phyloP scores from a whole-genome alignment of 2,797 vertebrate genomes.

The Rhinogobio ventralis region DNA sequence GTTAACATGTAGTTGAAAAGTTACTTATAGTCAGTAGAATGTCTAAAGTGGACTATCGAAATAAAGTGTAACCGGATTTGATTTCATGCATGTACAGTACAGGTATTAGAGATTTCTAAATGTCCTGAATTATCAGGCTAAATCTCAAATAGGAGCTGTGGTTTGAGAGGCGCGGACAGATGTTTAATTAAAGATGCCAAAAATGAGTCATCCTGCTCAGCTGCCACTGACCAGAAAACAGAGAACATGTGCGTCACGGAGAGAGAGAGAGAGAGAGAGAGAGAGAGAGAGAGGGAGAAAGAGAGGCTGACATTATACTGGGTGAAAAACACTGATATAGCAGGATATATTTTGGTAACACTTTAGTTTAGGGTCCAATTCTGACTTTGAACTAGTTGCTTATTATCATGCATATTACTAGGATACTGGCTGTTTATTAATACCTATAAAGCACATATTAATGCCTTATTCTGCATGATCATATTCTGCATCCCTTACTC shows the following conservation, averaged over 20 bases:
- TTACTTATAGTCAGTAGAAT: not conserved
- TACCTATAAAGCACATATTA: no score
- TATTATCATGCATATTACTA: no score
- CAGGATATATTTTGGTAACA: no score
- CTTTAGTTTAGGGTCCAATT: no score
- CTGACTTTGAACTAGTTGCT: no score
- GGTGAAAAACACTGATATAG: no score
- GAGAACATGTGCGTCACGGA: conserved; percentile 32
- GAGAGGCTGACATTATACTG: not conserved
- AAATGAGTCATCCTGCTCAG: conserved; percentile 47
- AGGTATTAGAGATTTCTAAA: not conserved
- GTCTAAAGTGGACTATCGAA: not conserved
- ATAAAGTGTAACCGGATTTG: not conserved
- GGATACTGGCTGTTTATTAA: no score
- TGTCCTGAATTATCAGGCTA: not conserved
- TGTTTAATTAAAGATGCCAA: conserved; percentile 53
- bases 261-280: not conserved
- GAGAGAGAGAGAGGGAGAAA: conserved; percentile 29
- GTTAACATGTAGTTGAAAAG: not conserved
- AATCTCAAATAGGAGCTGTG: not conserved
- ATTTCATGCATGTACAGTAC: not conserved
- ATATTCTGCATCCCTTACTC: no score
- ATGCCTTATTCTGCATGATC: no score
- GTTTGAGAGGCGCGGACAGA: conserved; percentile 11
- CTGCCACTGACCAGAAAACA: conserved; percentile 42